phyloP scores from a whole-genome alignment of 2,113 vertebrate genomes.

The Sphaerodactylus townsendi region DNA sequence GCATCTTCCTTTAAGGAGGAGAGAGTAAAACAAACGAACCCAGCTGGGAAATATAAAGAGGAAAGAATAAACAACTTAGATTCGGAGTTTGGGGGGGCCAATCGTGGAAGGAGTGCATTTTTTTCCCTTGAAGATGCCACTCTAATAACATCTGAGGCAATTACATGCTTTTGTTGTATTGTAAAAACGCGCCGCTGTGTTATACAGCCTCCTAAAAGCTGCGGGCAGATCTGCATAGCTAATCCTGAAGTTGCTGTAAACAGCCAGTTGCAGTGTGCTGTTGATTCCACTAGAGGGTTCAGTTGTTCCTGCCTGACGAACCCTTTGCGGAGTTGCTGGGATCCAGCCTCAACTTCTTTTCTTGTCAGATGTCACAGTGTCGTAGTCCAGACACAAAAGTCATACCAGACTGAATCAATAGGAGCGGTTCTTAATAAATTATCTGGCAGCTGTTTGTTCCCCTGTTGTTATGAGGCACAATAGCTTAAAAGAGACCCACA shows the following conservation, averaged over 20 bases:
- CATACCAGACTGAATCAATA: neutral
- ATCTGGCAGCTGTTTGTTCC: neutral
- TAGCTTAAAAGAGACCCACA: neutral
- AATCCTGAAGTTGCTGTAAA: neutral
- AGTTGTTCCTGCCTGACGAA: constrained; percentile 65
- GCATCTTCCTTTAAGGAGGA: constrained; percentile 10
- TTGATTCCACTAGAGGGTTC: constrained; percentile 78
- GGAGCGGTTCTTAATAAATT: neutral
- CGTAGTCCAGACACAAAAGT: accelerated
- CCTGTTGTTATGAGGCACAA: neutral
- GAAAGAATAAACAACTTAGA: constrained; percentile 18
- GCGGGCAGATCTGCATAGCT: constrained; percentile 16
- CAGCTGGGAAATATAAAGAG: constrained; percentile 37
- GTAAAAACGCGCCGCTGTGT: neutral
- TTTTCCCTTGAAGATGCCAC: constrained; percentile 10
- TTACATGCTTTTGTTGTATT: neutral
- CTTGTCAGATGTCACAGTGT: accelerated
- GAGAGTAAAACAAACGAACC: neutral
- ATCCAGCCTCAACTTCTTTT: accelerated
- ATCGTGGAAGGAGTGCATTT: neutral
- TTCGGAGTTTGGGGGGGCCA: neutral
- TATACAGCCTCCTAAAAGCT: neutral
- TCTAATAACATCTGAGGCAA: constrained; percentile 15
- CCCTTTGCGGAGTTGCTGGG: neutral
- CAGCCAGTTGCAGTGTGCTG: constrained; percentile 46